phyloP scores from a whole-genome alignment of 2,888 invertebrate genomes.

The Ophioninae sp. region DNA sequence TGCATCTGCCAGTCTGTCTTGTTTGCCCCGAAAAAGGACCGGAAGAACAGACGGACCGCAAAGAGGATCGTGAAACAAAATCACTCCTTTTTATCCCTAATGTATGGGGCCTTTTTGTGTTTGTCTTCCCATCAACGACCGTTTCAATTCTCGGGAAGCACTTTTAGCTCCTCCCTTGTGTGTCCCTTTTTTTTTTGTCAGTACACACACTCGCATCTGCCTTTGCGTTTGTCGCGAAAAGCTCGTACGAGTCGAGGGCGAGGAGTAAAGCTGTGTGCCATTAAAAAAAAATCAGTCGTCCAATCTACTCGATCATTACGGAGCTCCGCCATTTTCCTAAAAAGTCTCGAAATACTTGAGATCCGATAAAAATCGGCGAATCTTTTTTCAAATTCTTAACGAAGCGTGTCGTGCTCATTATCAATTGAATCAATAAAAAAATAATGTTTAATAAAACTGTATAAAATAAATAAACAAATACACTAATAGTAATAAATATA shows the following conservation, averaged over 20 bases:
- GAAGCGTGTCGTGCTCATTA: too few species aligned
- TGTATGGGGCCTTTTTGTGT: slow-evolving; percentile 38
- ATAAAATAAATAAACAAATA: too few species aligned
- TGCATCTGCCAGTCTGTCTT: slow-evolving; percentile 55
- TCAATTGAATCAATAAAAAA: too few species aligned
- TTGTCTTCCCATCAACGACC: slow-evolving; percentile 52
- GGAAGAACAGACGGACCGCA: slow-evolving; percentile 26
- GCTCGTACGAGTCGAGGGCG: not conserved
- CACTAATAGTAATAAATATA: too few species aligned
- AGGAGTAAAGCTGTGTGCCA: slow-evolving; percentile 3
- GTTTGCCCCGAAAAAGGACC: slow-evolving; percentile 45
- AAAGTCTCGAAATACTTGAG: too few species aligned
- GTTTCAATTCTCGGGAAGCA: slow-evolving; percentile 27
- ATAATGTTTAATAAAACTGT: too few species aligned
- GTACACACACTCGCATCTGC: not conserved
- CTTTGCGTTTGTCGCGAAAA: not conserved
- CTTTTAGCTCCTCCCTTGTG: not conserved
- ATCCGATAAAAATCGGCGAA: too few species aligned
- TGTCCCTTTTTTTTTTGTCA: not conserved
- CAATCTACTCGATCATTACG: not conserved
- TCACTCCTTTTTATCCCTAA: slow-evolving; percentile 45
- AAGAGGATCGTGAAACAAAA: slow-evolving; percentile 50
- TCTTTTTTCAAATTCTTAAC: too few species aligned
- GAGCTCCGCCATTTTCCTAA: too few species aligned
- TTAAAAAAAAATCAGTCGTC: slow-evolving; percentile 42